Evolutionary conservation across 2,113 vertebrate species (phyloP).

Genomic region (Pseudolaguvia tuberculata): DNA sequence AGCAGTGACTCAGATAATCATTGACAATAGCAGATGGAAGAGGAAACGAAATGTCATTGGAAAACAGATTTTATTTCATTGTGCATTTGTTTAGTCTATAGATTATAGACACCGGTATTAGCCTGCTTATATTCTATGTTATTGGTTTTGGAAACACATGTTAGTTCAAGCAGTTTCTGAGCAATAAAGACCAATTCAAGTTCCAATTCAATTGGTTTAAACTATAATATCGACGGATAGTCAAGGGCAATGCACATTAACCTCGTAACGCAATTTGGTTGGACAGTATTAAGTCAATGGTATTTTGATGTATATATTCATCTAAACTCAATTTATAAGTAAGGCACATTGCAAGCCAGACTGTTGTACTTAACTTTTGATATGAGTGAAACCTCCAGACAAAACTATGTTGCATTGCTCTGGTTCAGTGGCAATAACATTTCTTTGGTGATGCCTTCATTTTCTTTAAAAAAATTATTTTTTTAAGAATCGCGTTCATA

Average conservation of each 20-base stretch:
- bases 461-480: neutral
- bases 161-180: neutral
- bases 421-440: neutral
- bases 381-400: neutral
- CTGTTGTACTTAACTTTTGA: neutral
- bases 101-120: conserved; percentile 13
- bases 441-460: neutral
- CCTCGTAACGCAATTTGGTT: neutral
- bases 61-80: conserved; percentile 29
- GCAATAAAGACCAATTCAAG: neutral
- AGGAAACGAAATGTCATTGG: conserved; percentile 16
- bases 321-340: neutral
- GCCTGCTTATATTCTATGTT: neutral
- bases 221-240: neutral
- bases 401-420: neutral
- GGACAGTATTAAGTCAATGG: too few species aligned
- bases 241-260: neutral
- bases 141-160: neutral
- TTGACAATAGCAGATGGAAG: conserved; percentile 34
- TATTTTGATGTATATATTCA: too few species aligned
- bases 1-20: conserved; percentile 23
- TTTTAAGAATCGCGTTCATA: neutral
- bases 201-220: neutral
- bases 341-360: neutral
- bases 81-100: conserved; percentile 24